Evolutionary conservation across 2,113 vertebrate species (phyloP).

Genomic region (Bothrops jararaca): DNA sequence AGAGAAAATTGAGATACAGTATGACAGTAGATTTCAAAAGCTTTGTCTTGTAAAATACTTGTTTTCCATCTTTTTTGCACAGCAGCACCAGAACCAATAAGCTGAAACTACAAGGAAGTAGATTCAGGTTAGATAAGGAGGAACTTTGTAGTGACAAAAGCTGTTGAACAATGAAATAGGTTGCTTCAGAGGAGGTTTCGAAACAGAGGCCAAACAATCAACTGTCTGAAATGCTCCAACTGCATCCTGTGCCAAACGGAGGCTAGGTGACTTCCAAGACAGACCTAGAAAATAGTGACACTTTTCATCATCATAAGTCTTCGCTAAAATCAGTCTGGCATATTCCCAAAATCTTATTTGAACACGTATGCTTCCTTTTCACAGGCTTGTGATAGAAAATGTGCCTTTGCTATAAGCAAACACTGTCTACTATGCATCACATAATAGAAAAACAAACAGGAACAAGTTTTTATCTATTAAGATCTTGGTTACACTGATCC

Average conservation of each 20-base stretch:
- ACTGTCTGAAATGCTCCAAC: not conserved
- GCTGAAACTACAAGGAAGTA: not conserved
- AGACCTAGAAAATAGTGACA: not conserved
- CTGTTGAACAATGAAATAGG: not conserved
- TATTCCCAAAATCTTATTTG: not conserved
- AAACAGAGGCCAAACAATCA: not conserved
- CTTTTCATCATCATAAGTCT: not conserved
- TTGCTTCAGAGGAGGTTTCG: not conserved
- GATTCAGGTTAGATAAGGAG: not conserved
- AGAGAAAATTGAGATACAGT: not conserved
- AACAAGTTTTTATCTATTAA: not conserved
- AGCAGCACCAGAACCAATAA: not conserved
- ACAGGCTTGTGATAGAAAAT: not conserved
- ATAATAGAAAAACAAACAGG: not conserved
- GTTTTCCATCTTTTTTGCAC: not conserved
- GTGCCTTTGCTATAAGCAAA: not conserved
- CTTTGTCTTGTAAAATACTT: not conserved
- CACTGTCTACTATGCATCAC: not conserved
- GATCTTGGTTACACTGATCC: not conserved
- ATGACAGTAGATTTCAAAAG: not conserved
- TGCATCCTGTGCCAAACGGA: not conserved
- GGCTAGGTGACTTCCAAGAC: not conserved
- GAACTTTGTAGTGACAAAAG: not conserved
- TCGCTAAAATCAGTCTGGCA: not conserved
- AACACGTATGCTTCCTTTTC: not conserved